These are phyloP conservation scores for Nerophis lumbriciformis DNA, from an alignment of 2,113 vertebrate genomes.

Conservation along the genomic window DNA sequence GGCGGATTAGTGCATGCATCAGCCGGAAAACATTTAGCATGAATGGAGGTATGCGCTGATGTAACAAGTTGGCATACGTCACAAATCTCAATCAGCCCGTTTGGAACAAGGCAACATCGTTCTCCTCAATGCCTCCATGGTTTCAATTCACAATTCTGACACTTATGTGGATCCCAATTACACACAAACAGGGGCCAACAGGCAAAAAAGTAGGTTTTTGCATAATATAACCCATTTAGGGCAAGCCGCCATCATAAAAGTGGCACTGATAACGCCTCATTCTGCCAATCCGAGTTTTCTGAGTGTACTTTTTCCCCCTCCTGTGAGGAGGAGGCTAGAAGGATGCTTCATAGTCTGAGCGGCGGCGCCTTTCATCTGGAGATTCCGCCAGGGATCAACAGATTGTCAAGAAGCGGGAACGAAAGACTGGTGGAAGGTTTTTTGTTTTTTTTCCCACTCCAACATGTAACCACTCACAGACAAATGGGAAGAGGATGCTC, in stretches of 20 bases:
- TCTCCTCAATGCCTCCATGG: too few species aligned
- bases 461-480: constrained; percentile 35
- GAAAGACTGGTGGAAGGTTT: constrained; percentile 2
- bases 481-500: background rate
- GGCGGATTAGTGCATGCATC: too few species aligned
- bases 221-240: too few species aligned
- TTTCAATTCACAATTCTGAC: too few species aligned
- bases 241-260: constrained; percentile 51
- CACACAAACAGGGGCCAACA: too few species aligned
- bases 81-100: too few species aligned
- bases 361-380: constrained; percentile 61
- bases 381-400: constrained; percentile 61
- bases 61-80: too few species aligned
- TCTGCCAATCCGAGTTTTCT: constrained; percentile 60
- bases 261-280: constrained; percentile 64
- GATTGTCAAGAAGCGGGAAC: constrained; percentile 55
- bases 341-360: constrained; percentile 52
- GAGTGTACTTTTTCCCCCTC: constrained; percentile 58
- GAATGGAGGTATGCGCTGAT: too few species aligned
- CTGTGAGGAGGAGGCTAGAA: constrained; percentile 40
- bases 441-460: constrained; percentile 34
- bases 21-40: too few species aligned
- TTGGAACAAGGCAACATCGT: too few species aligned
- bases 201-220: too few species aligned
- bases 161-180: too few species aligned